A percentile compares a stretch with the other conserved stretches of the same genome.
phyloP scores from a whole-genome alignment of 2,888 invertebrate genomes.

The Sphaerophoria rueppellii region DNA sequence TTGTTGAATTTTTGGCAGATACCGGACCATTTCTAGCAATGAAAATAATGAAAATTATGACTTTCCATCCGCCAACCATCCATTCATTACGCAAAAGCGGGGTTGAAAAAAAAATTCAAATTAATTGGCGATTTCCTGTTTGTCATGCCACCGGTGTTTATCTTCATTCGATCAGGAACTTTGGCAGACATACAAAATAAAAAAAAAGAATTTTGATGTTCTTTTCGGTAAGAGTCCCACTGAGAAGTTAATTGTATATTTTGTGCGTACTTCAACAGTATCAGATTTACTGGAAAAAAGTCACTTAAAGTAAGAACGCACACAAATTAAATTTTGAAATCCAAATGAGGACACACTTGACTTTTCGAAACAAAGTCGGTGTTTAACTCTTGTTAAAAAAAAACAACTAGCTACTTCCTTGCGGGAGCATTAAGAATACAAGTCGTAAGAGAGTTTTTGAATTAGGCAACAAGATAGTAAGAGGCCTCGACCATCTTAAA shows the following conservation, averaged over 20 bases:
- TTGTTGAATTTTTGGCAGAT: constrained; percentile 25
- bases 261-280: constrained; percentile 2
- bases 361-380: too few species aligned
- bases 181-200: constrained; percentile 1
- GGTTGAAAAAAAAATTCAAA: constrained; percentile 57
- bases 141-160: constrained; percentile 54
- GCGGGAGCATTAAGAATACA: too few species aligned
- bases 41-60: constrained; percentile 71
- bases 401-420: too few species aligned
- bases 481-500: too few species aligned
- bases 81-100: constrained; percentile 8
- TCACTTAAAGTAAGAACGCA: too few species aligned
- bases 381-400: too few species aligned
- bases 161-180: not conserved
- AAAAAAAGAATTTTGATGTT: constrained; percentile 29
- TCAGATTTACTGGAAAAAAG: too few species aligned
- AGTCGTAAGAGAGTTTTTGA: too few species aligned
- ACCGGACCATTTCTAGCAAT: constrained; percentile 49
- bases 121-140: constrained; percentile 72
- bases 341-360: too few species aligned
- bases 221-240: constrained; percentile 55
- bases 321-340: too few species aligned
- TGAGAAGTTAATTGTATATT: constrained; percentile 66
- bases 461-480: too few species aligned
- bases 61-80: constrained; percentile 45